These are phyloP conservation scores for Machimus atricapillus DNA, from an alignment of 2,888 invertebrate species.

Conservation along the genomic window DNA sequence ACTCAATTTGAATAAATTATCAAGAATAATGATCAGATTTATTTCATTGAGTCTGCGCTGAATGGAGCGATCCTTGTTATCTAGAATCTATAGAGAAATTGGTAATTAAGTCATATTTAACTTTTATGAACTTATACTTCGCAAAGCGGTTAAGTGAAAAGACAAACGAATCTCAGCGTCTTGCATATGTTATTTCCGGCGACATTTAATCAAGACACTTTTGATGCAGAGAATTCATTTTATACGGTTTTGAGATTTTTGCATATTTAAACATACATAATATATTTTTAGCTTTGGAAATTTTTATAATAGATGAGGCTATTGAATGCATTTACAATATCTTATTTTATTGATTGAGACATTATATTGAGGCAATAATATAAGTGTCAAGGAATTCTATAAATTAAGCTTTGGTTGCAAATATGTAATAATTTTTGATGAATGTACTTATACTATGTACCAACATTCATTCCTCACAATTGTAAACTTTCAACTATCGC, in stretches of 20 bases:
- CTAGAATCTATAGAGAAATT: background rate
- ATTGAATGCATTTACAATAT: background rate
- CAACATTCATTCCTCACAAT: no score
- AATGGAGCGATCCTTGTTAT: background rate
- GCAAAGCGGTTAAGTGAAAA: background rate
- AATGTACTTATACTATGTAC: background rate
- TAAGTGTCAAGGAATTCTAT: background rate
- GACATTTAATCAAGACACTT: background rate
- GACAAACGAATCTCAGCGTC: background rate
- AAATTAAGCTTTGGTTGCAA: background rate
- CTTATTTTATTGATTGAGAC: background rate
- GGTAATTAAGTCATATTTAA: background rate
- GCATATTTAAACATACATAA: background rate
- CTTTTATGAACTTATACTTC: background rate
- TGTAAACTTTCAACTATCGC: background rate
- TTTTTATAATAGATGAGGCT: background rate
- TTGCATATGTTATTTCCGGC: background rate
- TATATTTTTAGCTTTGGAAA: background rate
- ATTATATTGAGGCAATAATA: background rate
- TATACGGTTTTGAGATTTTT: background rate
- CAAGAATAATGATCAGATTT: background rate
- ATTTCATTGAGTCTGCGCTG: background rate
- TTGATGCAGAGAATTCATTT: background rate
- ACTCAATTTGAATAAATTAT: background rate
- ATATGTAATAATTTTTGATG: background rate